These are phyloP conservation scores for Mionectes macconnelli DNA, from an alignment of 2,113 vertebrate species.

Conservation along the genomic window DNA sequence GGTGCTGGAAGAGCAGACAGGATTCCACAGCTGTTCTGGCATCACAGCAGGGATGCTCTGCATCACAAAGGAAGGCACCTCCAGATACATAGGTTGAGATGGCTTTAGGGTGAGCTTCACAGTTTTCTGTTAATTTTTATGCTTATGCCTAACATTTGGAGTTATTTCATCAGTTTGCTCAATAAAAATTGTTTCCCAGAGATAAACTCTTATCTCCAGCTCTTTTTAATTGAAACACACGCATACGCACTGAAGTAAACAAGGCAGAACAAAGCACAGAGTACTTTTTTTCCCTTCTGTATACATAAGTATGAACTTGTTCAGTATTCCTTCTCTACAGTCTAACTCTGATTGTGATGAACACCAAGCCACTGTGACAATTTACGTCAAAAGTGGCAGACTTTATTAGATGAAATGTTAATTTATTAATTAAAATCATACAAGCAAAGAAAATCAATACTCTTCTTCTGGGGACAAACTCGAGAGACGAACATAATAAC, in stretches of 20 bases:
- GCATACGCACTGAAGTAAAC: background rate
- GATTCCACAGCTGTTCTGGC: background rate
- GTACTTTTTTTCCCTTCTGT: background rate
- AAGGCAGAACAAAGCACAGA: background rate
- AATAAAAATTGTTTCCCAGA: background rate
- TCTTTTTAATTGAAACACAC: background rate
- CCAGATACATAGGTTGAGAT: too few relatives aligned
- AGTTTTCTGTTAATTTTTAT: background rate
- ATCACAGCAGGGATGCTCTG: background rate
- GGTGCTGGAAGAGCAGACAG: background rate
- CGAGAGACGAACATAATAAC: background rate
- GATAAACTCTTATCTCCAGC: background rate
- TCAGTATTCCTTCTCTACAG: background rate
- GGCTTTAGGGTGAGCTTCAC: background rate
- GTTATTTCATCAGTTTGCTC: background rate
- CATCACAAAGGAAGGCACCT: background rate
- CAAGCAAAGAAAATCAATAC: background rate
- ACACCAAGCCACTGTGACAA: background rate
- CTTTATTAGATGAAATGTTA: background rate
- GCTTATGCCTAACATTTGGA: background rate
- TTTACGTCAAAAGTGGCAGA: background rate
- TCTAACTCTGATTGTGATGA: background rate
- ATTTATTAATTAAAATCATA: conserved; percentile 9
- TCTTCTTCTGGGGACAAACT: background rate
- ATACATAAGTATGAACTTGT: background rate